Evolutionary conservation across 2,113 vertebrate genomes (phyloP), one percentile per base, ranked within the genome.

Genomic region (Pardalotus punctatus): DNA sequence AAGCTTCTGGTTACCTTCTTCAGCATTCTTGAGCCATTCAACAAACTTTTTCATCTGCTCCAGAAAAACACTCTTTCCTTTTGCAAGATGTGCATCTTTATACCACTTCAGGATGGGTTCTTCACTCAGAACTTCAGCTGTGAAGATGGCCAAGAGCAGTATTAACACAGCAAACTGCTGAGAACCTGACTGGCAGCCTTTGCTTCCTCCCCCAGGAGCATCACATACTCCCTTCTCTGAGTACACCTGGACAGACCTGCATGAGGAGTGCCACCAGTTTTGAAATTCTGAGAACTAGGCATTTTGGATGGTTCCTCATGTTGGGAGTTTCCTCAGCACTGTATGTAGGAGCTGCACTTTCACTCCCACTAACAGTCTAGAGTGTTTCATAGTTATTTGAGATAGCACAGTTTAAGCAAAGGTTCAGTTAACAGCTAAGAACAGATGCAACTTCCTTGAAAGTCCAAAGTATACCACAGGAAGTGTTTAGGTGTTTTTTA

Each of bases 41-140:
- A 99, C 99, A 87, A 99, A 99, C 96, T 99, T 99, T 86, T 99
- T 99, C 99, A 99, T 99, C 93, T 99, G 99, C 94, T 99, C 99
- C 78, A 99, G 99, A 98, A 99, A 99, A 53, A 99, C 98, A 14
- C 99, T 99, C 96, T 99, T 99, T 81, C 99, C 99, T 97, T 99
- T 99, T 90, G 98, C 98, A 81, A 99, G 81, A 94, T 99, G 99
- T 2, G 98, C 98, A 62, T 99, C 99, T 38, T 98, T 98, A 95
- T 99, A 99, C 99, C 99, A 99, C 97, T 99, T 99, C 82, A 99
- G 95, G 94, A 99, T 99, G 95, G 99, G 99, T 97, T 99, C 99
- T 97, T 99, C 99, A 28, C 99, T 99, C 98, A 99, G 96, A 50
- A 99, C 99, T 92, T 99, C 99, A 88, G 99, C 99, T 99, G 95